Base-by-base conservation (phyloP, 2,113 vertebrate species). In the Ceyx melanurus region DNA sequence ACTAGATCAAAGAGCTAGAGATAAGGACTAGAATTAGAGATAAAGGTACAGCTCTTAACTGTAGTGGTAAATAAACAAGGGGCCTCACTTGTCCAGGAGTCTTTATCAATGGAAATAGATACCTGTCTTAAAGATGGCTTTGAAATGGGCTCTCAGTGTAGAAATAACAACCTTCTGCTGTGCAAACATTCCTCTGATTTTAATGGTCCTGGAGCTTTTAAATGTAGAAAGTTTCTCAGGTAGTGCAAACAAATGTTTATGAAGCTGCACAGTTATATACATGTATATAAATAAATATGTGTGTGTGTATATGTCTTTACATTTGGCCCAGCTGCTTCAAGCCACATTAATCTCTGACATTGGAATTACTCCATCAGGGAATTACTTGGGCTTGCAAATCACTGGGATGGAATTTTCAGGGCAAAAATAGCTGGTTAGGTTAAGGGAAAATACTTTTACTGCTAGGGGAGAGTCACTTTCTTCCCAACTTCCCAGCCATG, bases 11-110 rank as follows among this genome's bases (percentile, higher is more conserved):
- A 75, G 82, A 60, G 67, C 18, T 11, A 64, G 48, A 83, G 67
- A 83, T 83, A 90, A 90, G 56, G 43, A 68, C 43, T 33, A 42
- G 57, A 62, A 80, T 40, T 61, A 66, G 51, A 85, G 88, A 28
- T 65, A 53, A 13, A 85, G 88, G 25, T 65, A 53, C 15, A 68
- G 45, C 17, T 42, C 46, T 65, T 78, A 87, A 68, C 35, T 68
- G 43, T 3, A 53, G 45, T 23, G 5, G n/a, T 70, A 68, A 70
- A 53, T 53, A 48, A 76, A 70, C 45, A 64, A 73, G 33, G 58
- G 25, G 33, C 46, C 16, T 76, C 2, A 3, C 26, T 94, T 67
- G 56, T 62, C 31, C 20, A n/a, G 82, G 61, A 62, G 25, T 67
- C 60, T 51, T 83, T 71, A 51, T 48, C 13, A 68, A 50, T 89